Conservation (phyloP, 2,797 vertebrate genomes). For the Lycodopsis pacificus region DNA sequence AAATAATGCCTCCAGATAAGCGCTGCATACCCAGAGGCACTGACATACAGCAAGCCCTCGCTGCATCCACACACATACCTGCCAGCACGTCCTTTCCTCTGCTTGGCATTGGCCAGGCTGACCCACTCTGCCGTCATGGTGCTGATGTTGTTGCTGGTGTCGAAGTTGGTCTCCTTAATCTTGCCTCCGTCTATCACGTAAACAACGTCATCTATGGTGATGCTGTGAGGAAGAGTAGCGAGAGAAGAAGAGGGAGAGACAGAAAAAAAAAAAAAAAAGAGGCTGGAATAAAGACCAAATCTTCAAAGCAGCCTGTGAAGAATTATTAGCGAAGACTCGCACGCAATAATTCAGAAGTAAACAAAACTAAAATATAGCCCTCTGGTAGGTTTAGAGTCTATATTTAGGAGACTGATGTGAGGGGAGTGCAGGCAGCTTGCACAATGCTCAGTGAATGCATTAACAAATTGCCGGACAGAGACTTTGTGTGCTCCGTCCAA, state of each 20-base stretch:
- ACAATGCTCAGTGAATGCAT: slow-evolving; percentile 34
- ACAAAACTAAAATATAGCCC: slow-evolving; percentile 47
- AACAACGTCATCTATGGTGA: slow-evolving; percentile 98
- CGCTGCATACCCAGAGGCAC: slow-evolving; percentile 14
- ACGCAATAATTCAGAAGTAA: slow-evolving; percentile 39
- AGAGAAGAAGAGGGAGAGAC: slow-evolving; percentile 9
- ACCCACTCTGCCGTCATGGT: slow-evolving; percentile 98
- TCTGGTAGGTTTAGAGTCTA: slow-evolving; percentile 49
- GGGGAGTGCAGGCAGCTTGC: slow-evolving; percentile 37
- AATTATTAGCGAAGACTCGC: slow-evolving; percentile 6
- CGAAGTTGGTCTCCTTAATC: slow-evolving; percentile 98
- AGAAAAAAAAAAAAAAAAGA: background rate
- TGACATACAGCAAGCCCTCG: slow-evolving; percentile 7
- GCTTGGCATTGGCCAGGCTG: slow-evolving; percentile 96
- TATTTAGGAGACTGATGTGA: slow-evolving; percentile 54
- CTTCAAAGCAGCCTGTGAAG: slow-evolving; percentile 55
- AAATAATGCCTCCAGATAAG: slow-evolving; percentile 36
- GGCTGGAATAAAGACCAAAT: slow-evolving; percentile 20
- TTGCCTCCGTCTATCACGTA: slow-evolving; percentile 98
- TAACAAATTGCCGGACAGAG: slow-evolving; percentile 57
- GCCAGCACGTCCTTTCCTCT: slow-evolving; percentile 96
- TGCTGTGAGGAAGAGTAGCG: slow-evolving; percentile 80
- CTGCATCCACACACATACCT: slow-evolving; percentile 81
- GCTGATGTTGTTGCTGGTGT: slow-evolving; percentile 98
- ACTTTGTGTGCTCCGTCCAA: slow-evolving; percentile 28